Evolutionary conservation across 2,113 vertebrate genomes (phyloP), one percentile per base, ranked within the genome.

Genomic region (Herpetotheres cachinnans): DNA sequence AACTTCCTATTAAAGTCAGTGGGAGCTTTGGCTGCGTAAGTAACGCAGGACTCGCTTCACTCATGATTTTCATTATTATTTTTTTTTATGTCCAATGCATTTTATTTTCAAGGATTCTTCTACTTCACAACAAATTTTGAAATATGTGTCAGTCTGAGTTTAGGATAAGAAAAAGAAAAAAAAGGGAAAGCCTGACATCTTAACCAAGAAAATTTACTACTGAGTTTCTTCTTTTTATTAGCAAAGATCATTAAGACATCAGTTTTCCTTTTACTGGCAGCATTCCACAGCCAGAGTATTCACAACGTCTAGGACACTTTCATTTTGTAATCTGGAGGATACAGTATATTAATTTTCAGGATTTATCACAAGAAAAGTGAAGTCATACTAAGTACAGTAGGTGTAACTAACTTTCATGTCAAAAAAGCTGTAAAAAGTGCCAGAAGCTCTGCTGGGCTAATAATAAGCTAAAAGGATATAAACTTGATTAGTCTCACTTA

Each of bases 341-440:
- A 94, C 89, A 97, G 91, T 98, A 98, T 98, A 98, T 97, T 97
- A 97, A 98, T 98, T 98, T 98, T 97, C 97, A 98, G 97, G 97
- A 98, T 98, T 97, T 97, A 95, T 98, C 95, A 88, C 90, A 97
- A 94, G 86, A 95, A 92, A 94, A 96, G 96, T 97, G 93, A 96
- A 97, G 95, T 95, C 95, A 98, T 86, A 47, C 85, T 94, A 96
- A 97, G 94, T 95, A 96, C 86, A 94, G 93, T 91, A 97, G 93
- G 90, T 96, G 88, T 93, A 95, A 87, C 96, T 95, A 95, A 87
- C 90, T 96, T 97, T 96, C 86, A 91, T 85, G 95, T 94, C 95
- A 90, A 94, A 92, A 96, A 94, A 95, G 85, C 89, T 94, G 82
- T 91, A 97, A 97, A 93, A 77, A 93, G 93, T 95, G 91, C 94